Percentiles rank a stretch among this genome's conserved stretches.
Evolutionary conservation across 2,797 vertebrate genomes (phyloP).

Genomic region (Pampus argenteus): DNA sequence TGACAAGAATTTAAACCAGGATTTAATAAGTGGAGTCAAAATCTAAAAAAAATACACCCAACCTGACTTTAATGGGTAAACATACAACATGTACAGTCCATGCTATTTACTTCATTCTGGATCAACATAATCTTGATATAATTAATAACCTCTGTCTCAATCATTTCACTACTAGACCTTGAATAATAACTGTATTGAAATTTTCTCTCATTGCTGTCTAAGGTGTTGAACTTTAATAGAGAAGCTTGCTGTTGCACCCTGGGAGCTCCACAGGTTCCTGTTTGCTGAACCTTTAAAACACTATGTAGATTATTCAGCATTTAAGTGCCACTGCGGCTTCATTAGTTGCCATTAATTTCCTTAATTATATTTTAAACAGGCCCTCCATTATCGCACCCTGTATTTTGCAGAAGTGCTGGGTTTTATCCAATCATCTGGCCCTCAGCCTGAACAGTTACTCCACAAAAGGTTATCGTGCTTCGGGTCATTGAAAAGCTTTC

Average conservation of each 20-base stretch:
- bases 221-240: background rate
- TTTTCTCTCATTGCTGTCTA: background rate
- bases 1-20: background rate
- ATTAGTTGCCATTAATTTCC: conserved; percentile 55
- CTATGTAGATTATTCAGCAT: conserved; percentile 41
- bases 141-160: conserved; percentile 2
- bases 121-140: conserved; percentile 9
- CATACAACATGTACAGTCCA: background rate
- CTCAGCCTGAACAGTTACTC: conserved; percentile 33
- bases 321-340: conserved; percentile 35
- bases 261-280: conserved; percentile 5
- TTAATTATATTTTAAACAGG: conserved; percentile 49
- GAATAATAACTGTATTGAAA: background rate
- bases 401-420: conserved; percentile 40
- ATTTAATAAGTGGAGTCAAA: background rate
- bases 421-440: conserved; percentile 52
- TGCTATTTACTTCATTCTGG: background rate
- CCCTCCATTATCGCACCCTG: conserved; percentile 36
- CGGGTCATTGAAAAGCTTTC: conserved; percentile 64
- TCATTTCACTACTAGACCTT: background rate
- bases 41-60: background rate
- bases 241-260: conserved; percentile 10
- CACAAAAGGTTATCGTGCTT: conserved; percentile 67
- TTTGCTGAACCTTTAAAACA: conserved; percentile 39
- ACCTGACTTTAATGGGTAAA: background rate